Evolutionary conservation across 2,113 vertebrate species (phyloP).

Genomic region (Carassius auratus): DNA sequence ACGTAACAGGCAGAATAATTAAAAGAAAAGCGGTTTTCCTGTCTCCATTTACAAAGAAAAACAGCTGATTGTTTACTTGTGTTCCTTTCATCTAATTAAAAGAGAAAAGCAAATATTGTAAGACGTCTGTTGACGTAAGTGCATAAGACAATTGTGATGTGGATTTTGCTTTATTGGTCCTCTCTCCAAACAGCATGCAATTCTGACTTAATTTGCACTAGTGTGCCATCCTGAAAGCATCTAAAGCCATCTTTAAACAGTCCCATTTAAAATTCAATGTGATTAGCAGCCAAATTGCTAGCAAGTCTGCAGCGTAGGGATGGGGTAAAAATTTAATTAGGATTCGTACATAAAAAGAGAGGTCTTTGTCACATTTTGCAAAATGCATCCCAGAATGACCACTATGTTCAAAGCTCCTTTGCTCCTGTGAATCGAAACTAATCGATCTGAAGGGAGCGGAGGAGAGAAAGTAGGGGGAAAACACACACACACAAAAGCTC

Average conservation of each 20-base stretch:
- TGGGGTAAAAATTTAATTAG: slow-evolving; percentile 79
- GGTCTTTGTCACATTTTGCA: slow-evolving; percentile 78
- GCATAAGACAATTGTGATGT: slow-evolving; percentile 67
- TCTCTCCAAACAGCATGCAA: slow-evolving; percentile 67
- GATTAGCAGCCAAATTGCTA: slow-evolving; percentile 86
- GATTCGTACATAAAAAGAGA: slow-evolving; percentile 81
- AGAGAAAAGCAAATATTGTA: slow-evolving; percentile 70
- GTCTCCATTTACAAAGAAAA: slow-evolving; percentile 57
- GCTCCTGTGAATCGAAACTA: slow-evolving; percentile 75
- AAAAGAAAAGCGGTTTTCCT: slow-evolving; percentile 70
- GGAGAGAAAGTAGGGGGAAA: slow-evolving; percentile 17
- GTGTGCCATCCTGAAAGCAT: slow-evolving; percentile 74
- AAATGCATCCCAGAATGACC: slow-evolving; percentile 79
- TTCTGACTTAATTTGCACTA: slow-evolving; percentile 75
- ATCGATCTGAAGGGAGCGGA: slow-evolving; percentile 74
- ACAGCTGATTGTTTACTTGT: slow-evolving; percentile 65
- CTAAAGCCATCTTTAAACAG: slow-evolving; percentile 80
- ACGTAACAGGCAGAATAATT: slow-evolving; percentile 68
- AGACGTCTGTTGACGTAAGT: slow-evolving; percentile 71
- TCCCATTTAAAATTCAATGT: slow-evolving; percentile 86
- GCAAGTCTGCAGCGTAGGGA: slow-evolving; percentile 75
- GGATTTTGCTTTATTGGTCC: slow-evolving; percentile 71
- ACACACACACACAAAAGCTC: slow-evolving; percentile 50
- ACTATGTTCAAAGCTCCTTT: slow-evolving; percentile 76
- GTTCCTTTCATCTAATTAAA: slow-evolving; percentile 74